These are phyloP conservation scores for Orycteropus afer DNA, from an alignment of 2,113 vertebrate species.

Conservation along the genomic window DNA sequence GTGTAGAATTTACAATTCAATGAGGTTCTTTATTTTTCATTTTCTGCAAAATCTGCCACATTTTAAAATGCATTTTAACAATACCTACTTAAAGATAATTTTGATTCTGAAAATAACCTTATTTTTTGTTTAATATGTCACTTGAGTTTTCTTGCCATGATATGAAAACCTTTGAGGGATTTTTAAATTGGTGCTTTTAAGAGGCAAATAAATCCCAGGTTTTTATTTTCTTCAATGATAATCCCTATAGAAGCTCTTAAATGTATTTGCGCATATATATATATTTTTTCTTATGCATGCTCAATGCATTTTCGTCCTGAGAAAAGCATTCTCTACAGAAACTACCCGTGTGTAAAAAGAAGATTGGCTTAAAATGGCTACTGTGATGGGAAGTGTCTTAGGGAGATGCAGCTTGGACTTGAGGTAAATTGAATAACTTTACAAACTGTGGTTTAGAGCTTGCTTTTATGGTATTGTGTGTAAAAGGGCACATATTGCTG, in stretches of 20 bases:
- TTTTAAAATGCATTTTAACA: constrained; percentile 76
- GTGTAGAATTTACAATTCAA: constrained; percentile 60
- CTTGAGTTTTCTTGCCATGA: constrained; percentile 83
- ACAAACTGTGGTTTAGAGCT: constrained; percentile 89
- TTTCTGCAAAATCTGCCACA: constrained; percentile 78
- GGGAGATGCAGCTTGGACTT: constrained; percentile 96
- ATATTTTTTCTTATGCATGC: constrained; percentile 88
- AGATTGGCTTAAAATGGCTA: constrained; percentile 92
- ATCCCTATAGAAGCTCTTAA: constrained; percentile 81
- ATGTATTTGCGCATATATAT: constrained; percentile 86
- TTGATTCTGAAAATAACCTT: constrained; percentile 78
- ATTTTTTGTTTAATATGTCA: constrained; percentile 73
- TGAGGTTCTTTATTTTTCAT: constrained; percentile 69
- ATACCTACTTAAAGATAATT: constrained; percentile 65
- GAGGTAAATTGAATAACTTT: constrained; percentile 94
- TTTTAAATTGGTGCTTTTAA: constrained; percentile 77
- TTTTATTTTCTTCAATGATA: constrained; percentile 84
- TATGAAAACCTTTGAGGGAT: constrained; percentile 78
- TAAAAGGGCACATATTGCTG: constrained; percentile 85
- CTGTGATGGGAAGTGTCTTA: constrained; percentile 92
- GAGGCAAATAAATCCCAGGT: constrained; percentile 81
- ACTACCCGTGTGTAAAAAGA: constrained; percentile 94
- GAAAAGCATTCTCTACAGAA: constrained; percentile 94
- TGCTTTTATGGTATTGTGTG: constrained; percentile 87
- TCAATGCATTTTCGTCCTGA: constrained; percentile 92